Evolutionary conservation across 2,888 invertebrate genomes (phyloP).

Genomic region (Hypercompe scribonia): DNA sequence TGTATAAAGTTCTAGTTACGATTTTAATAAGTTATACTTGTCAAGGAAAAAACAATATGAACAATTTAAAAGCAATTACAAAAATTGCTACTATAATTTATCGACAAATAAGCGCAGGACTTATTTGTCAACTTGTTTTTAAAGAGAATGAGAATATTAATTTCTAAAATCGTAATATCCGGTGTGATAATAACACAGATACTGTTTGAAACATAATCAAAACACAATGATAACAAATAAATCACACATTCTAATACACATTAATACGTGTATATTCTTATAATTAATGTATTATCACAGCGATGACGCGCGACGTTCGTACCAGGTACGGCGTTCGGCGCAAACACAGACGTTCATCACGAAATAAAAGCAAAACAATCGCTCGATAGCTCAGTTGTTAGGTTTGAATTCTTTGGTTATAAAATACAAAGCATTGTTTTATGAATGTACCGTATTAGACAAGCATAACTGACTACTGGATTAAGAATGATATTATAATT

Average conservation of each 20-base stretch:
- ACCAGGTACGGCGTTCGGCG: conserved; percentile 46
- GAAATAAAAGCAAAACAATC: conserved; percentile 35
- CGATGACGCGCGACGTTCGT: conserved; percentile 39
- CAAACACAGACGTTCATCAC: conserved; percentile 24
- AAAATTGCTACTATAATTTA: neutral
- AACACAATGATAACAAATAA: neutral
- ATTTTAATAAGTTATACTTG: too few relatives aligned
- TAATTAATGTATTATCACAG: conserved; percentile 27
- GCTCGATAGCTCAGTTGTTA: conserved; percentile 7
- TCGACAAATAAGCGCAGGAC: neutral
- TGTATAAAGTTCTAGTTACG: too few relatives aligned
- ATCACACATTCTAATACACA: conserved; percentile 1
- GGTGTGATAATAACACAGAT: neutral
- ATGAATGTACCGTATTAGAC: conserved; percentile 4
- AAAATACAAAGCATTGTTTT: conserved; percentile 8
- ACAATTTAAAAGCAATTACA: too few relatives aligned
- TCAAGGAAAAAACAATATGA: too few relatives aligned
- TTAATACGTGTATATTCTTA: conserved; percentile 21
- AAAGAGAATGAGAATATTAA: neutral
- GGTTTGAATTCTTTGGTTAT: neutral
- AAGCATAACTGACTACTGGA: conserved; percentile 1
- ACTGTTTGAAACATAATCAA: neutral
- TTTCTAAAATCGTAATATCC: neutral
- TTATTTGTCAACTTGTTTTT: neutral
- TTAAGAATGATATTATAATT: neutral